Evolutionary conservation across 2,888 invertebrate genomes (phyloP), one percentile per base, ranked within the genome.

Genomic region (Calliopum simillimum): DNA sequence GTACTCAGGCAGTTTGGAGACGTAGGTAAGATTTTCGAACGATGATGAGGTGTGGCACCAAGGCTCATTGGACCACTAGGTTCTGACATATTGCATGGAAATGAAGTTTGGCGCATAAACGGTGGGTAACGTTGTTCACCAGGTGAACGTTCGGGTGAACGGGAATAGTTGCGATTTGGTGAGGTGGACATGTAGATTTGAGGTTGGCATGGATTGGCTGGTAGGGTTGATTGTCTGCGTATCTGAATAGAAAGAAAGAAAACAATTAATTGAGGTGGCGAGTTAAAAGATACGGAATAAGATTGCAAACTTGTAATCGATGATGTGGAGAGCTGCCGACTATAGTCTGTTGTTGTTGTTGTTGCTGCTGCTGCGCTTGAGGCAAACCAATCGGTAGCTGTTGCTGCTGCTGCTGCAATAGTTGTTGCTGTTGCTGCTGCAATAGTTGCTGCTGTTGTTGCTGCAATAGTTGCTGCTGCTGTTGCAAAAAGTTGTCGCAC

Each of bases 131-230:
- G 79, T 53, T 80, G 79, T 49, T 85, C 85, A 12, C 81, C 83
- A 6, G 83, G 84, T 16, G 82, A 82, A 14, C 85, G 81, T 66
- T 86, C 86, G 33, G 86, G 86, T 33, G 86, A 86, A 49, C 86
- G 81, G 69, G 83, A 85, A 65, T 84, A 86, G 43, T 76, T 74
- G 44, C 85, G 82, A 76, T 84, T 86, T 33, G 86, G 86, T 19
- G 86, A 86, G 5, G 85, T 85, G 59, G 85, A 85, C 78, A 85
- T 79, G 75, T 84, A 85, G n/a, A 84, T 82, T 67, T 77, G 76
- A 49, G 81, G 76, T 74, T 81, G 81, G 75, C 84, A 83, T 74
- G 84, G 85, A 74, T 81, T 81, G 13, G 84, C 81, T 33, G 83
- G 84, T 74, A 86, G 71, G 25, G 86, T 86, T 72, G 86, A 86